These are phyloP conservation scores for Lepidostoma basale DNA, from an alignment of 1,140 invertebrate species.

Conservation along the genomic window DNA sequence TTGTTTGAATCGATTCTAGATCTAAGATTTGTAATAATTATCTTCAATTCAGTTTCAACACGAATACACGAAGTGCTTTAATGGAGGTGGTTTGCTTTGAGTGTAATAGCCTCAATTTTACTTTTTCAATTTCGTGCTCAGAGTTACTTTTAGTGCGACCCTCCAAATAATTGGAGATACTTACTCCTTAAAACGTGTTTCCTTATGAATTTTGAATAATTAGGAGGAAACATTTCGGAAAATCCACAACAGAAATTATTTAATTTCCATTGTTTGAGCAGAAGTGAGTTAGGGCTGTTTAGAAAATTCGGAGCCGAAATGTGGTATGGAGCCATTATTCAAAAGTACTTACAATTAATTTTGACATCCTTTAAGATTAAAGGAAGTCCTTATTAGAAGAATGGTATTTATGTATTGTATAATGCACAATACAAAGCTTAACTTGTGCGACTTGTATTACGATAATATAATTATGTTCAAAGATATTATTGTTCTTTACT, in stretches of 20 bases:
- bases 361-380: not conserved
- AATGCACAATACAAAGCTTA: not conserved
- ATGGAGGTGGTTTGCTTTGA: too few relatives aligned
- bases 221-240: too few relatives aligned
- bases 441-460: not conserved
- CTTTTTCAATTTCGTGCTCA: too few relatives aligned
- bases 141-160: too few relatives aligned
- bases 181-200: too few relatives aligned
- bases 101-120: too few relatives aligned
- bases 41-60: too few relatives aligned
- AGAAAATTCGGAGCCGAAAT: not conserved
- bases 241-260: not conserved
- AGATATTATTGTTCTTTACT: not conserved
- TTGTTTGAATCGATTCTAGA: too few relatives aligned
- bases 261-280: slow-evolving; percentile 7
- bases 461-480: not conserved
- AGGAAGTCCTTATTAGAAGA: not conserved
- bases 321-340: not conserved
- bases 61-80: too few relatives aligned
- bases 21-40: too few relatives aligned
- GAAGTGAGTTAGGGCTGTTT: not conserved
- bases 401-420: not conserved
- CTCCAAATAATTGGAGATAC: too few relatives aligned
- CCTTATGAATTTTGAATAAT: too few relatives aligned
- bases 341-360: not conserved